Evolutionary conservation across 2,113 vertebrate genomes (phyloP).

Genomic region (Naja naja): DNA sequence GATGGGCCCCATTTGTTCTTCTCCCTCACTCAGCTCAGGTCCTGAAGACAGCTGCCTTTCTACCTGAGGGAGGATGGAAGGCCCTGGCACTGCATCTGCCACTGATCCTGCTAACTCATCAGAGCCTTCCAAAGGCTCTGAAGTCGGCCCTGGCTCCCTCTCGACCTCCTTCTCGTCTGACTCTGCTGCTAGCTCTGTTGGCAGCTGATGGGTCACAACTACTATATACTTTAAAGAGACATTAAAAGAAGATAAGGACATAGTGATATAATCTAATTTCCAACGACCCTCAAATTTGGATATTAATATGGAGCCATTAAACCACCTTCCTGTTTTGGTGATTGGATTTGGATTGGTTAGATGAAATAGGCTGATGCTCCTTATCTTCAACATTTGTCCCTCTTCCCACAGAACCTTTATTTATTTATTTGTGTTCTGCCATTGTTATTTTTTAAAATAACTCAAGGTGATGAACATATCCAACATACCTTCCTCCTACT

Average conservation of each 20-base stretch:
- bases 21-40: too few species aligned
- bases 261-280: neutral
- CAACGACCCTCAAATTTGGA: neutral
- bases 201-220: too few species aligned
- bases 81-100: too few species aligned
- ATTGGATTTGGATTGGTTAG: neutral
- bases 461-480: neutral
- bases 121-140: too few species aligned
- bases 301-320: neutral
- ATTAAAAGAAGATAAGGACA: neutral
- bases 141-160: too few species aligned
- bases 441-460: neutral
- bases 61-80: too few species aligned
- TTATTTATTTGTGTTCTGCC: neutral
- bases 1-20: too few species aligned
- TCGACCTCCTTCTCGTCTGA: too few species aligned
- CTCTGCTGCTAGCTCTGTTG: too few species aligned
- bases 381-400: neutral
- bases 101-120: too few species aligned
- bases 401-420: neutral
- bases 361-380: neutral
- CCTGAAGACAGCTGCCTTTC: too few species aligned
- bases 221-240: neutral
- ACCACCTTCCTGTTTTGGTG: neutral
- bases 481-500: neutral